Conservation (phyloP, 2,888 invertebrate species). For the Mycalesis mineus region DNA sequence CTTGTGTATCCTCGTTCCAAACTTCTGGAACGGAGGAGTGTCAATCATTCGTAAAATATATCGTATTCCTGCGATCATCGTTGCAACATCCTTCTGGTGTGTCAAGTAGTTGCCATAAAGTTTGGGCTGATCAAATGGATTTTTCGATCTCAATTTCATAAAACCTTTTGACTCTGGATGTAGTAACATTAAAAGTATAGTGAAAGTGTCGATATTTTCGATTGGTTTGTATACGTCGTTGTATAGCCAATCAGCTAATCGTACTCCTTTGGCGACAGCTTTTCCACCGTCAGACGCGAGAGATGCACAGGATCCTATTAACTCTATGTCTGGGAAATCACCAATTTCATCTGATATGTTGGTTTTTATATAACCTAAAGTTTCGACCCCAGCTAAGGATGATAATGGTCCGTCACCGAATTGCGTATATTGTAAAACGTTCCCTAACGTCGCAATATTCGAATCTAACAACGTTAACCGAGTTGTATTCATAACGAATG, state of each 20-base stretch:
- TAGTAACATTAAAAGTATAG: constrained; percentile 76
- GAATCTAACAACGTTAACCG: constrained; percentile 49
- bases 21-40: constrained; percentile 78
- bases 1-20: constrained; percentile 76
- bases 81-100: constrained; percentile 77
- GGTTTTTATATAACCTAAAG: constrained; percentile 78
- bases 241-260: constrained; percentile 61
- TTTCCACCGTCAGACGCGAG: constrained; percentile 76
- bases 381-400: constrained; percentile 77
- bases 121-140: constrained; percentile 82
- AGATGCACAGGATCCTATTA: constrained; percentile 78
- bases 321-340: constrained; percentile 81
- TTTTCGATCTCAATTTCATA: constrained; percentile 78
- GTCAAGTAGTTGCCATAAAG: constrained; percentile 86
- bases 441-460: constrained; percentile 49
- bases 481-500: constrained; percentile 72
- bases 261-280: constrained; percentile 58
- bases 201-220: constrained; percentile 63
- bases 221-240: constrained; percentile 59
- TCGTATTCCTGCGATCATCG: constrained; percentile 78
- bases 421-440: constrained; percentile 52
- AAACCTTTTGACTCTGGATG: constrained; percentile 82
- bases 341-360: constrained; percentile 72
- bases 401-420: constrained; percentile 76
- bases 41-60: constrained; percentile 76